Evolutionary conservation across 2,888 invertebrate species (phyloP).

Genomic region (Caenorhabditis sp.): DNA sequence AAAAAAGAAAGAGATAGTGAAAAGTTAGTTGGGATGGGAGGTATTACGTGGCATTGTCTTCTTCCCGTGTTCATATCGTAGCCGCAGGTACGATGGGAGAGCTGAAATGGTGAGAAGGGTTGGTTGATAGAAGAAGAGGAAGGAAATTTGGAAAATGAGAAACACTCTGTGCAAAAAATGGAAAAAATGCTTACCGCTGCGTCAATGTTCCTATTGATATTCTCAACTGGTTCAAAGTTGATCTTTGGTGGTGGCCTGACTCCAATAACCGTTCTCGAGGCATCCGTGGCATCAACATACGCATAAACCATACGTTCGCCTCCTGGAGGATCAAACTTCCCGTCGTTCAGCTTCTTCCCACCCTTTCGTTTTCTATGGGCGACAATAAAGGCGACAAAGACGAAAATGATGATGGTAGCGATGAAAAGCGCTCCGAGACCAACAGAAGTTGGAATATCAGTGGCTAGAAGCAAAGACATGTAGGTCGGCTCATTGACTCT

Average conservation of each 20-base stretch:
- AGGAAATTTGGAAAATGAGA: background rate
- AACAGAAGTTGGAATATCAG: constrained; percentile 42
- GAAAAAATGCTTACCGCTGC: constrained; percentile 49
- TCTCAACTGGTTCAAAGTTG: constrained; percentile 32
- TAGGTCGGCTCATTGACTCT: constrained; percentile 45
- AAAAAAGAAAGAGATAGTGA: constrained; percentile 38
- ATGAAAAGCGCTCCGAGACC: constrained; percentile 40
- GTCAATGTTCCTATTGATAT: constrained; percentile 41
- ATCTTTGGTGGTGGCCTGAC: constrained; percentile 35
- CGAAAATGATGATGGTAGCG: constrained; percentile 9
- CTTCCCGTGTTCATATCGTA: constrained; percentile 35
- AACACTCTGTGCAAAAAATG: background rate
- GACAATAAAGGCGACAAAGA: constrained; percentile 1
- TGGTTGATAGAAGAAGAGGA: constrained; percentile 7
- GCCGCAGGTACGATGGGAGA: constrained; percentile 45
- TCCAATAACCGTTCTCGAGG: constrained; percentile 53
- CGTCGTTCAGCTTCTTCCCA: constrained; percentile 44
- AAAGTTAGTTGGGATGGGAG: constrained; percentile 31
- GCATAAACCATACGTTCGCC: constrained; percentile 55
- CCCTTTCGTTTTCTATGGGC: constrained; percentile 28
- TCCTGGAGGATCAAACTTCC: constrained; percentile 29
- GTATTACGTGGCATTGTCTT: constrained; percentile 46
- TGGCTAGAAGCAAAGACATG: constrained; percentile 47
- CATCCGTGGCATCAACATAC: constrained; percentile 56
- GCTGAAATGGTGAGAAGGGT: constrained; percentile 17